Evolutionary conservation across 2,113 vertebrate species (phyloP).

Genomic region (Megalops atlanticus): DNA sequence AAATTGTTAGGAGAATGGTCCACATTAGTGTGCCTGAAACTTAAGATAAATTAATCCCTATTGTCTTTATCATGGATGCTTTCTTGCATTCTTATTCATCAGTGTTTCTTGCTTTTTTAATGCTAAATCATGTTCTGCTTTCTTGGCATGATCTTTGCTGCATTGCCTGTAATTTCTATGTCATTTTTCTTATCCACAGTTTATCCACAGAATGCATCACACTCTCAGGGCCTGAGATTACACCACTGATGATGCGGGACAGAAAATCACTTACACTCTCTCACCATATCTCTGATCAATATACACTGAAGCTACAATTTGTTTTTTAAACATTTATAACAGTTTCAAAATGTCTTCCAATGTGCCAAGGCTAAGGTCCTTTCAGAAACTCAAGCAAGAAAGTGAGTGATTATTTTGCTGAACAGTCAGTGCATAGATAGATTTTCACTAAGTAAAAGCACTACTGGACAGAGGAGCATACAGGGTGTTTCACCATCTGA

Average conservation of each 20-base stretch:
- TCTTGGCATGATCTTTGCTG: background rate
- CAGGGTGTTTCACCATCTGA: background rate
- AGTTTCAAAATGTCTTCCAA: background rate
- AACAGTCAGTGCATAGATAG: background rate
- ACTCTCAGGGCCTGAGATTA: background rate
- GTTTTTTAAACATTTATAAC: background rate
- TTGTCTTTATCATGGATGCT: too few relatives aligned
- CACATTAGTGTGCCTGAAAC: background rate
- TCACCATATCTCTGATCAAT: background rate
- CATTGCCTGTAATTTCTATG: background rate
- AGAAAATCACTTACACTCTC: constrained; percentile 15
- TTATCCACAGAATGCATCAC: background rate
- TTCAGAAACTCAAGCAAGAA: background rate
- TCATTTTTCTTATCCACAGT: background rate
- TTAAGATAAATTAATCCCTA: too few relatives aligned
- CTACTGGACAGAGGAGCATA: too few relatives aligned
- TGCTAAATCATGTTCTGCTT: too few relatives aligned
- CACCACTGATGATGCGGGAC: background rate
- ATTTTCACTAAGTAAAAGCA: too few relatives aligned
- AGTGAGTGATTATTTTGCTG: background rate
- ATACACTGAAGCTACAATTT: background rate
- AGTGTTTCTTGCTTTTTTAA: too few relatives aligned
- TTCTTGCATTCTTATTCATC: too few relatives aligned
- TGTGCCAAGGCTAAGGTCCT: background rate
- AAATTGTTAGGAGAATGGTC: background rate